Percentiles rank a stretch among this genome's conserved stretches.
phyloP scores from a whole-genome alignment of 1,140 invertebrate genomes.

The Triops cancriformis region DNA sequence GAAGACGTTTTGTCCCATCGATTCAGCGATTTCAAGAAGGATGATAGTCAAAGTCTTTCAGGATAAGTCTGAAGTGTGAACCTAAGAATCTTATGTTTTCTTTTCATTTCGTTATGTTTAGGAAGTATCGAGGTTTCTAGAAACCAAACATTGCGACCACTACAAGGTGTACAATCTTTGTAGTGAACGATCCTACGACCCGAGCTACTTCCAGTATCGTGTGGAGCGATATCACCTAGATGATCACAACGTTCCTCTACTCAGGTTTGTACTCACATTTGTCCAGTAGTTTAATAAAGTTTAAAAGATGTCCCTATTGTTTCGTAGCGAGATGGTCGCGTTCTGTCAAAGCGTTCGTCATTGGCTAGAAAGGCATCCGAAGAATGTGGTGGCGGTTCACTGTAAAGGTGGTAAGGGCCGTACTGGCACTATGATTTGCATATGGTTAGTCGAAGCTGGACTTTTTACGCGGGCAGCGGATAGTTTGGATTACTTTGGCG shows the following conservation, averaged over 20 bases:
- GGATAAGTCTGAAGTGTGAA: too few relatives aligned
- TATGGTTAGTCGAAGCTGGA: constrained; percentile 46
- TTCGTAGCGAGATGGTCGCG: constrained; percentile 43
- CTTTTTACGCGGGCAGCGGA: constrained; percentile 46
- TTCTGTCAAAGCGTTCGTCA: constrained; percentile 44
- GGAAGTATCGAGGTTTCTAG: constrained; percentile 51
- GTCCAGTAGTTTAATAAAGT: background rate
- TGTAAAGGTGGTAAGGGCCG: constrained; percentile 55
- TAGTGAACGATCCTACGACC: constrained; percentile 51
- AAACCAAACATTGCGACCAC: constrained; percentile 47
- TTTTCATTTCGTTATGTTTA: constrained; percentile 33
- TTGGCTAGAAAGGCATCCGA: constrained; percentile 45
- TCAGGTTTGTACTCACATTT: constrained; percentile 39
- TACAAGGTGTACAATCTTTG: constrained; percentile 56
- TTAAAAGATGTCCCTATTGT: constrained; percentile 15
- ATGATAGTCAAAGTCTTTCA: too few relatives aligned
- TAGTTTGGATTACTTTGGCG: constrained; percentile 48
- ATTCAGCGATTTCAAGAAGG: too few relatives aligned
- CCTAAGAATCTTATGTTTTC: background rate
- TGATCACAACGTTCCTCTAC: constrained; percentile 53
- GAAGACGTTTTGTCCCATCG: too few relatives aligned
- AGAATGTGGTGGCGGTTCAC: constrained; percentile 53
- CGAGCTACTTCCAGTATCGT: constrained; percentile 45
- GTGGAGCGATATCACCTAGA: constrained; percentile 49
- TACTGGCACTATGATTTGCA: constrained; percentile 51